Evolutionary conservation across 2,888 invertebrate genomes (phyloP).

Genomic region (Rhagium mordax): DNA sequence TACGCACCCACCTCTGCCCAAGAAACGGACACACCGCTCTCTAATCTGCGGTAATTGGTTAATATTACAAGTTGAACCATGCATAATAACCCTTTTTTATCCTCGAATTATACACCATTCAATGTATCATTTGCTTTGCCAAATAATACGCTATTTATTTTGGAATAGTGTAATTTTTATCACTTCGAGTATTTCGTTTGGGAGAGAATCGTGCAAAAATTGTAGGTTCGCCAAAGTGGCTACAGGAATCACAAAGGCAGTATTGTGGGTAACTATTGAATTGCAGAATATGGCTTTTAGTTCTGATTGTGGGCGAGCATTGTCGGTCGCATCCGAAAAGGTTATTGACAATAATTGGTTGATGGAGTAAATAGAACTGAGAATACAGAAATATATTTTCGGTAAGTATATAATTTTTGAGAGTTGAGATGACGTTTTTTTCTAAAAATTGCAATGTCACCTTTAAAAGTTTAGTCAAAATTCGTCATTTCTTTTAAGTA

Average conservation of each 20-base stretch:
- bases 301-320: not conserved
- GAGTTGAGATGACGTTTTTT: too few species aligned
- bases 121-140: conserved; percentile 38
- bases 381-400: too few species aligned
- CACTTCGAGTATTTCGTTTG: not conserved
- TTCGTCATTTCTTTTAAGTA: too few species aligned
- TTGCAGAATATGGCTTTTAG: not conserved
- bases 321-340: not conserved
- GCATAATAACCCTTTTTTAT: conserved; percentile 40
- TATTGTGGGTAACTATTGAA: too few species aligned
- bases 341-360: too few species aligned
- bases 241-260: not conserved
- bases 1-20: conserved; percentile 32
- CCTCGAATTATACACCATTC: conserved; percentile 31
- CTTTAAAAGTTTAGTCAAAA: too few species aligned
- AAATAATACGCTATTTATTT: conserved; percentile 40
- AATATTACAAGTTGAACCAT: conserved; percentile 25
- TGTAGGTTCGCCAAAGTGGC: not conserved
- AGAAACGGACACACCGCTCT: conserved; percentile 38
- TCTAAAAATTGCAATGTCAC: too few species aligned
- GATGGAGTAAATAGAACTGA: too few species aligned
- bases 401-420: too few species aligned
- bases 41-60: conserved; percentile 44
- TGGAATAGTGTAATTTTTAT: conserved; percentile 28
- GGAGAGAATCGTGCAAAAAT: not conserved